Conservation (phyloP, 1,140 invertebrate genomes). For the Aphidius ervi region DNA sequence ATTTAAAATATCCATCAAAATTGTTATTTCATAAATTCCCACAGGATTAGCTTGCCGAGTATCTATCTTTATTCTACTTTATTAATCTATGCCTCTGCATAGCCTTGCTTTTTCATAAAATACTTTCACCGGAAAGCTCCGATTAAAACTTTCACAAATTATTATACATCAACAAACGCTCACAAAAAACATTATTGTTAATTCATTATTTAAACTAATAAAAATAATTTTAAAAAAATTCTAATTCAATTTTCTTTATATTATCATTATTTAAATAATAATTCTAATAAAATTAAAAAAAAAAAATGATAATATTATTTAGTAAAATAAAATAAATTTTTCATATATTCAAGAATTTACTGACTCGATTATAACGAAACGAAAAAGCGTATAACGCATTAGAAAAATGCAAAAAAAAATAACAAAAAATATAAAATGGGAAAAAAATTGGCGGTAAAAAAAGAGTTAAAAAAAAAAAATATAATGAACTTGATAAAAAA, state of each 20-base stretch:
- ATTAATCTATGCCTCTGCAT: slow-evolving; percentile 26
- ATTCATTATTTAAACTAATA: no score
- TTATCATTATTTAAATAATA: no score
- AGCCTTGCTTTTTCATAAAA: background rate
- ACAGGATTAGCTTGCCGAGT: slow-evolving; percentile 9
- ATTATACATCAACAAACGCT: background rate
- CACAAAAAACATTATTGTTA: no score
- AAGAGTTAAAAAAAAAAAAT: background rate
- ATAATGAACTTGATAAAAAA: background rate
- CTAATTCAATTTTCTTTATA: no score
- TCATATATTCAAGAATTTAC: no score
- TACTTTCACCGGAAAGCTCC: slow-evolving; percentile 8
- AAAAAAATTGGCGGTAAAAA: background rate
- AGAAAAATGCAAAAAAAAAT: no score
- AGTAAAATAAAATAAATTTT: no score
- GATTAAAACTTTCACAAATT: slow-evolving; percentile 25
- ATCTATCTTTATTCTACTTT: slow-evolving; percentile 25
- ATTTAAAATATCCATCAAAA: slow-evolving; percentile 28
- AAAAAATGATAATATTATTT: no score
- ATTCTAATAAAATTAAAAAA: no score
- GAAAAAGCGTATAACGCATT: no score
- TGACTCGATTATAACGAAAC: no score
- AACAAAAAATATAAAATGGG: background rate
- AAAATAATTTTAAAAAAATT: no score
- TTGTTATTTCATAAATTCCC: background rate